Conservation (phyloP, 1,140 invertebrate genomes). For the Ostrea denselamellosa region DNA sequence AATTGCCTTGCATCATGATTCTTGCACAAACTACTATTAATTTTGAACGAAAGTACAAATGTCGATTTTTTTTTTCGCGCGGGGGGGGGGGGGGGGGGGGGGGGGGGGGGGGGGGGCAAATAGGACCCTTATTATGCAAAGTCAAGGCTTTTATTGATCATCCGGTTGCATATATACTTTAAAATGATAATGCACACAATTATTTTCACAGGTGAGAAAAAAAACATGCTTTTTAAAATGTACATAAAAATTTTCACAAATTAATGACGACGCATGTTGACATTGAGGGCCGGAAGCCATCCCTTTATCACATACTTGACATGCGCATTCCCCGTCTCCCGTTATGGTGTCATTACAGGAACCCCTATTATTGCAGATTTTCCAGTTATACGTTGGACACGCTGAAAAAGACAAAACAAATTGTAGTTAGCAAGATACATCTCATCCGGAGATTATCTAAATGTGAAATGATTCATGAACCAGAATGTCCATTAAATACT, state of each 20-base stretch:
- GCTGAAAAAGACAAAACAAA: background rate
- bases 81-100: background rate
- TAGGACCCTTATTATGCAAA: background rate
- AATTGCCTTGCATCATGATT: too few relatives aligned
- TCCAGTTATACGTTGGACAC: slow-evolving; percentile 49
- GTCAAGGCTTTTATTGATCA: too few relatives aligned
- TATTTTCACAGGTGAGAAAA: too few relatives aligned
- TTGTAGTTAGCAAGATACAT: too few relatives aligned
- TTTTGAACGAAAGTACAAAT: background rate
- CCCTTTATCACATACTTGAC: slow-evolving; percentile 44
- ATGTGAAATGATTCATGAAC: too few relatives aligned
- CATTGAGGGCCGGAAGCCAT: background rate
- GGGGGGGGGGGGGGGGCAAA: background rate
- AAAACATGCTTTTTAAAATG: too few relatives aligned
- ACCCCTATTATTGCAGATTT: slow-evolving; percentile 51
- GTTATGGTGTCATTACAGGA: slow-evolving; percentile 52
- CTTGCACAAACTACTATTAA: background rate
- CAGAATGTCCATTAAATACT: too few relatives aligned
- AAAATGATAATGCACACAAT: too few relatives aligned
- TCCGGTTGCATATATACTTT: too few relatives aligned
- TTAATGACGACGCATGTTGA: background rate
- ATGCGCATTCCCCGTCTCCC: slow-evolving; percentile 57
- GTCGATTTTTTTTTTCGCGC: too few relatives aligned
- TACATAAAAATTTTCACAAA: too few relatives aligned
- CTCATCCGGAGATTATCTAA: too few relatives aligned